Evolutionary conservation across 2,888 invertebrate genomes (phyloP).

Genomic region (Xestia c-nigrum): DNA sequence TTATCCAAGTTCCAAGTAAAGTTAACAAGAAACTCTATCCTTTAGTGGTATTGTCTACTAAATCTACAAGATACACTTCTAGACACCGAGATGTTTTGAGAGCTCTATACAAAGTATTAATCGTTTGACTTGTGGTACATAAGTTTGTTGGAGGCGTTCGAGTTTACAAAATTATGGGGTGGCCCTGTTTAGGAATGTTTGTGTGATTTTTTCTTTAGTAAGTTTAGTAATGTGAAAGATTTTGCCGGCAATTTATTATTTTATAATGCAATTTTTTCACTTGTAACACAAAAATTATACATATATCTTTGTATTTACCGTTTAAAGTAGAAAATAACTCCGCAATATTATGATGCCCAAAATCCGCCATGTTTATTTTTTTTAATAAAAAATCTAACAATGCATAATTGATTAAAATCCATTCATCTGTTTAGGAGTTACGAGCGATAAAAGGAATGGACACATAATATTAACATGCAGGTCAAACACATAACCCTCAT

Average conservation of each 20-base stretch:
- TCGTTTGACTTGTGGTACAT: conserved; percentile 68
- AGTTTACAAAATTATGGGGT: conserved; percentile 14
- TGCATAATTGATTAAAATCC: not conserved
- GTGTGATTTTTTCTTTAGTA: not conserved
- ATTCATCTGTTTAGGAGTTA: not conserved
- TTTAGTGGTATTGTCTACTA: conserved; percentile 86
- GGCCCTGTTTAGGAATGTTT: not conserved
- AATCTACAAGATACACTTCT: conserved; percentile 85
- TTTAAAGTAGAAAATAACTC: no score
- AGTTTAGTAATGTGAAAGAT: not conserved
- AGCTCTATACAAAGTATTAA: conserved; percentile 74
- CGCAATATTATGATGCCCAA: no score
- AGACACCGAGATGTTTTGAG: conserved; percentile 78
- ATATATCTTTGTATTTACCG: not conserved
- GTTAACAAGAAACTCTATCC: conserved; percentile 87
- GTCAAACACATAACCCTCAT: not conserved
- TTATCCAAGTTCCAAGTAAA: conserved; percentile 83
- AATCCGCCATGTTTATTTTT: no score
- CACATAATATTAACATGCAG: not conserved
- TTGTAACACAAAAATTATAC: not conserved
- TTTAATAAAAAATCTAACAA: no score
- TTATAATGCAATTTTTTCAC: not conserved
- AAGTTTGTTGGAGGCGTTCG: conserved; percentile 45
- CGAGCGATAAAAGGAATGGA: not conserved
- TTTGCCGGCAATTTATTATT: not conserved